Percentiles rank a stretch among this genome's conserved stretches.
Evolutionary conservation across 2,113 vertebrate genomes (phyloP).

Genomic region (Arothron firmamentum): DNA sequence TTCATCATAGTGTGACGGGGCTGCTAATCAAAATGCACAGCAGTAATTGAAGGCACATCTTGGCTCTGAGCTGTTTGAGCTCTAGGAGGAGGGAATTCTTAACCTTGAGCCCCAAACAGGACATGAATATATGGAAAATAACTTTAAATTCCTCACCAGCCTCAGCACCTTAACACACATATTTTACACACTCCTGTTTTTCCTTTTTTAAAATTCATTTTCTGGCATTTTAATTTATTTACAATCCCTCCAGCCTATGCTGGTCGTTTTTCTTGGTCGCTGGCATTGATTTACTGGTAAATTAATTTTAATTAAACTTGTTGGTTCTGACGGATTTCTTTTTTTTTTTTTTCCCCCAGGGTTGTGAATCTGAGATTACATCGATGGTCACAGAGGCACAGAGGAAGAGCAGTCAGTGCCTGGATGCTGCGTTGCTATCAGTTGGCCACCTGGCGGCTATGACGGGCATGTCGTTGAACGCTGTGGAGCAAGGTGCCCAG

Average conservation of each 20-base stretch:
- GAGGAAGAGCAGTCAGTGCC: conserved; percentile 73
- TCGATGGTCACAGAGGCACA: conserved; percentile 87
- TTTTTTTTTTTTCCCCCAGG: conserved; percentile 68
- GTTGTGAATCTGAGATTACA: conserved; percentile 89
- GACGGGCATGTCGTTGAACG: conserved; percentile 69
- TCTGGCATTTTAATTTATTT: conserved; percentile 58
- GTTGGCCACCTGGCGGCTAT: conserved; percentile 77
- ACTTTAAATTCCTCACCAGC: conserved; percentile 58
- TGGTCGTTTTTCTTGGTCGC: conserved; percentile 31
- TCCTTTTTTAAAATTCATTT: conserved; percentile 7
- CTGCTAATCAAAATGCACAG: conserved; percentile 63
- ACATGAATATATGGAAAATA: conserved; percentile 72
- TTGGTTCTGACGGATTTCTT: conserved; percentile 23
- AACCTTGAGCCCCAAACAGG: conserved; percentile 71
- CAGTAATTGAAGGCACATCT: conserved; percentile 64
- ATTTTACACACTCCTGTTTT: conserved; percentile 43
- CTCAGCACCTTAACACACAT: conserved; percentile 52
- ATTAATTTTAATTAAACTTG: conserved; percentile 45
- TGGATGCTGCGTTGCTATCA: conserved; percentile 67
- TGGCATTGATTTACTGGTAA: conserved; percentile 44
- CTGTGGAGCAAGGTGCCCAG: conserved; percentile 54
- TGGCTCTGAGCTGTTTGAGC: conserved; percentile 73
- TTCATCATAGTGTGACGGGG: conserved; percentile 33
- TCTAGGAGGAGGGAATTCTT: conserved; percentile 63
- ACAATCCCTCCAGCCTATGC: conserved; percentile 40